Conservation (phyloP, 2,797 vertebrate genomes). For the Microctenopoma stevenorrisi region DNA sequence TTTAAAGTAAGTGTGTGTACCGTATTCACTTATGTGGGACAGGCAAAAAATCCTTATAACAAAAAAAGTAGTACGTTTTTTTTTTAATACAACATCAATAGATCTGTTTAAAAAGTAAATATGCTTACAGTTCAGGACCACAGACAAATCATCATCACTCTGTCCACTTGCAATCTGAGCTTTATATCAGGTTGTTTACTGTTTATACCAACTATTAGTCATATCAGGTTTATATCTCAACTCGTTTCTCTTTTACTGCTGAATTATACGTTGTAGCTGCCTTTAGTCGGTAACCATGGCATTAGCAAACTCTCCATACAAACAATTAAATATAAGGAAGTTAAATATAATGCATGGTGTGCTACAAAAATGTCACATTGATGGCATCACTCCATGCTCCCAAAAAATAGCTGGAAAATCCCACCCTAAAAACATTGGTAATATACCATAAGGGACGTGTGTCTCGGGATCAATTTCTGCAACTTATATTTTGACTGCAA, state of each 20-base stretch:
- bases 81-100: not conserved
- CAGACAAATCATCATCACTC: not conserved
- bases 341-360: not conserved
- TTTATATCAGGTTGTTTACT: slow-evolving; percentile 3
- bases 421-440: not conserved
- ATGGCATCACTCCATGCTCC: not conserved
- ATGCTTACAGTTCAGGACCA: not conserved
- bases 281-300: not conserved
- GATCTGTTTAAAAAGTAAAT: not conserved
- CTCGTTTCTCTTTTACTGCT: not conserved
- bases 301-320: not conserved
- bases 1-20: too few relatives aligned
- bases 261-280: not conserved
- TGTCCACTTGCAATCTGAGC: not conserved
- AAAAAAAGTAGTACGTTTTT: not conserved
- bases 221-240: not conserved
- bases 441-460: not conserved
- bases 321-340: not conserved
- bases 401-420: slow-evolving; percentile 6
- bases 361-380: not conserved
- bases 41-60: not conserved
- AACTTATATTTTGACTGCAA: slow-evolving; percentile 6
- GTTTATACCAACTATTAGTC: not conserved
- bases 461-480: not conserved
- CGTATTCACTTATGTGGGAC: not conserved